Evolutionary conservation across 2,888 invertebrate genomes (phyloP), one percentile per base, ranked within the genome.

Genomic region (Colostygia pectinataria): DNA sequence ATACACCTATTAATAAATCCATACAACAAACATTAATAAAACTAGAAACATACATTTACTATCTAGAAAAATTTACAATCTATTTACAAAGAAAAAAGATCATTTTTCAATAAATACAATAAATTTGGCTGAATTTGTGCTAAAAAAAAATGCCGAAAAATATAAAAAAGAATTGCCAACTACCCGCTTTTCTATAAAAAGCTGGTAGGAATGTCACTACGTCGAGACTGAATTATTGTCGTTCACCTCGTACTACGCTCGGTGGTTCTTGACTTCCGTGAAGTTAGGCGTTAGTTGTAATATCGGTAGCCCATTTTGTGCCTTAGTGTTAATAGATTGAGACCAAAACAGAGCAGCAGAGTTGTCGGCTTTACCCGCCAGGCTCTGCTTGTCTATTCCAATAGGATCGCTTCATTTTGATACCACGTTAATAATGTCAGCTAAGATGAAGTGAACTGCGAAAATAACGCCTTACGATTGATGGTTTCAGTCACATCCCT

Each of bases 51-150:
- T 75, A 77, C 74, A 84, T 87, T 85, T 69, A 77, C 88, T 88
- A 86, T 82, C 86, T 88, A 88, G 63, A 67, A 71, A 74, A 82
- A 79, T 85, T 75, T 87, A 88, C 83, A 87, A 68, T 71, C 65
- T 87, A 89, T 88, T 79, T 83, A 86, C 82, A 85, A 65, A 65
- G 70, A 45, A 24, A 61, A 65, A 72, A 78, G 71, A 79, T 77
- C 75, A 75, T 77, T 77, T 38, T 73, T 54, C 53, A 74, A 77
- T 77, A 79, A 84, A 88, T 87, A 86, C 80, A 83, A 79, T 75
- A 80, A n/a, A 83, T 86, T 87, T 86, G 85, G 83, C 81, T 79
- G 83, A 67, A 57, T 62, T 59, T 53, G 55, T 56, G 55, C 54
- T 48, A 63, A 49, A 40, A 58, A 40, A 57, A 57, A 60, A 63